Base-by-base conservation (phyloP, 2,797 vertebrate species). In the Periophthalmus magnuspinnatus region DNA sequence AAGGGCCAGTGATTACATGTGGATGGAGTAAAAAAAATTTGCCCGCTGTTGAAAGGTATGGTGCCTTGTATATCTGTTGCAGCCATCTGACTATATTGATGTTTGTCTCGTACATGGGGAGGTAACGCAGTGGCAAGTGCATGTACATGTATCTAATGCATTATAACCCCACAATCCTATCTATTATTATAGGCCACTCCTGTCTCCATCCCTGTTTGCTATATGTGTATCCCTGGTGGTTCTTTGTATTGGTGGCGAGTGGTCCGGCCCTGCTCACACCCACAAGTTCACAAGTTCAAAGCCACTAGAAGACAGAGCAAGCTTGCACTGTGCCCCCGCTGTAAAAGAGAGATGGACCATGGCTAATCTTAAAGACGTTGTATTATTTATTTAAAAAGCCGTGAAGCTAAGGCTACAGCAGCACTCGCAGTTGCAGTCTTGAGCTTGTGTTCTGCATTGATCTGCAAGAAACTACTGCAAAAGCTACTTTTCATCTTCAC, bases 371-470 rank as follows among this genome's bases (percentile, higher is more conserved):
- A 82, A 92, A 92, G 90, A 91, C 86, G 64, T 86, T 81, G 80
- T 91, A 92, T 93, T 93, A 93, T 94, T 93, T 93, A 93, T 94
- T 94, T 90, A 91, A 92, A 93, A 93, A 90, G 79, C 81, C 13
- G 55, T 82, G 84, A 88, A 90, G 88, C 86, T 81, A 80, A 85
- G 87, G 83, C 88, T 84, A 61, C 59, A 61, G 86, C 84, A 76
- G 86, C 85, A 78, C 88, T 91, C 78, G n/a, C 78, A 87, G 72
- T 86, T 65, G 69, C 86, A 85, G 81, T 88, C 86, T 74, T 79
- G 84, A 86, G 81, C 65, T 78, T 71, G 83, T 80, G 78, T 83
- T 75, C 85, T 87, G 80, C 82, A 78, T 85, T 76, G 84, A 82
- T 89, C 86, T 81, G 79, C 84, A 75, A 86, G 87, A 79, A 86